phyloP scores from a whole-genome alignment of 2,113 vertebrate species.

The Passer montanus region DNA sequence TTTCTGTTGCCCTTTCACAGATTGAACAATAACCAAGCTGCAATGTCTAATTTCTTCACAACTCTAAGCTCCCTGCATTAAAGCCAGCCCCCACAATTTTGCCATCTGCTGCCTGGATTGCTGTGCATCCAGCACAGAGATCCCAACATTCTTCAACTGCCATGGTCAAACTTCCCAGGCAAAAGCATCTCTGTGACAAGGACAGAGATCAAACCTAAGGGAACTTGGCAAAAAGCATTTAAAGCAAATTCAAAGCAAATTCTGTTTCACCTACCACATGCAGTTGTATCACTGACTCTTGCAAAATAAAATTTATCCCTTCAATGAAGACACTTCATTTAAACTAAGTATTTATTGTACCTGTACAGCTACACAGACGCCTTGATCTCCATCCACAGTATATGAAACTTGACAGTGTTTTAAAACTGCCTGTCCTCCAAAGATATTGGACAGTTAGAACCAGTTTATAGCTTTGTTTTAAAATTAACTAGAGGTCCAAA shows the following conservation, averaged over 20 bases:
- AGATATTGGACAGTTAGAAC: not conserved
- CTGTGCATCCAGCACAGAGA: not conserved
- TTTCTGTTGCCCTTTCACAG: not conserved
- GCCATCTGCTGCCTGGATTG: slow-evolving; percentile 23
- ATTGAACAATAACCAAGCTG: not conserved
- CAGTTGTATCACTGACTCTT: not conserved
- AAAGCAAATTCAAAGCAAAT: not conserved
- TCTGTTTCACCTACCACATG: not conserved
- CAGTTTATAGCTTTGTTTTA: not conserved
- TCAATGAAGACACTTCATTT: not conserved
- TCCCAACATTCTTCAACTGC: not conserved
- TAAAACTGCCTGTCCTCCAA: not conserved
- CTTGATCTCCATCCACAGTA: not conserved
- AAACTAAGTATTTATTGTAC: not conserved
- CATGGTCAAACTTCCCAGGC: not conserved
- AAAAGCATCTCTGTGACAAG: not conserved
- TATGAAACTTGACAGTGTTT: not conserved
- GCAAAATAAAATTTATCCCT: not conserved
- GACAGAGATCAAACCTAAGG: not conserved
- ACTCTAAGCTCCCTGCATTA: not conserved
- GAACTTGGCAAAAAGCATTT: not conserved
- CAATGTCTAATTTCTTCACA: not conserved
- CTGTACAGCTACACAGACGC: not conserved
- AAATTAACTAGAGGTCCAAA: not conserved
- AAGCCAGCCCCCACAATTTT: slow-evolving; percentile 36